These are phyloP conservation scores for Centroberyx gerrardi DNA, from an alignment of 2,797 vertebrate species.

Conservation along the genomic window DNA sequence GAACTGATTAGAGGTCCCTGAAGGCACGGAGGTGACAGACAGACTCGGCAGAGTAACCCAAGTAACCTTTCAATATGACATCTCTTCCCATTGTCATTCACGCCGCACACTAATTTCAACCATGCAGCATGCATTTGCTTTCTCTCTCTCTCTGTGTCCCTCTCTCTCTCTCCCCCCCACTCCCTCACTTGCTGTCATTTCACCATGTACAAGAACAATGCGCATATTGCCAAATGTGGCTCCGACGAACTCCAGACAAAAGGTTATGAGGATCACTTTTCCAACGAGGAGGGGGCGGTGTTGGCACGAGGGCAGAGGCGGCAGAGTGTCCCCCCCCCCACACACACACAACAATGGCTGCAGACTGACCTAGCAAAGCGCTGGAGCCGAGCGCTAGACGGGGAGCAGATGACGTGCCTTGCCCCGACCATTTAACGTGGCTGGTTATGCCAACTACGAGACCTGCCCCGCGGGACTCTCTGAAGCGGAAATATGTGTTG, in stretches of 20 bases:
- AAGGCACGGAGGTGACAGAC: slow-evolving; percentile 89
- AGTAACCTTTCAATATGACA: slow-evolving; percentile 89
- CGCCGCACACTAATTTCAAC: slow-evolving; percentile 82
- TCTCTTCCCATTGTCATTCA: slow-evolving; percentile 85
- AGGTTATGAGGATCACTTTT: slow-evolving; percentile 80
- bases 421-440: slow-evolving; percentile 88
- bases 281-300: slow-evolving; percentile 64
- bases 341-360: slow-evolving; percentile 71
- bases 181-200: slow-evolving; percentile 44
- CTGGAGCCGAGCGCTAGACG: slow-evolving; percentile 73
- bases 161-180: slow-evolving; percentile 8
- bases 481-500: slow-evolving; percentile 90
- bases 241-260: slow-evolving; percentile 78
- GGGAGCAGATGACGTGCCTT: slow-evolving; percentile 87
- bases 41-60: slow-evolving; percentile 87
- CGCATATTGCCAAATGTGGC: slow-evolving; percentile 79
- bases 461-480: slow-evolving; percentile 86
- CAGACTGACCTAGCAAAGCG: slow-evolving; percentile 87
- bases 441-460: slow-evolving; percentile 81
- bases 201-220: slow-evolving; percentile 69
- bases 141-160: slow-evolving; percentile 1
- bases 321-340: slow-evolving; percentile 66
- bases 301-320: slow-evolving; percentile 75
- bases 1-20: slow-evolving; percentile 88
- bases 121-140: slow-evolving; percentile 66